Evolutionary conservation across 2,888 invertebrate genomes (phyloP).

Genomic region (Papilio elwesi): DNA sequence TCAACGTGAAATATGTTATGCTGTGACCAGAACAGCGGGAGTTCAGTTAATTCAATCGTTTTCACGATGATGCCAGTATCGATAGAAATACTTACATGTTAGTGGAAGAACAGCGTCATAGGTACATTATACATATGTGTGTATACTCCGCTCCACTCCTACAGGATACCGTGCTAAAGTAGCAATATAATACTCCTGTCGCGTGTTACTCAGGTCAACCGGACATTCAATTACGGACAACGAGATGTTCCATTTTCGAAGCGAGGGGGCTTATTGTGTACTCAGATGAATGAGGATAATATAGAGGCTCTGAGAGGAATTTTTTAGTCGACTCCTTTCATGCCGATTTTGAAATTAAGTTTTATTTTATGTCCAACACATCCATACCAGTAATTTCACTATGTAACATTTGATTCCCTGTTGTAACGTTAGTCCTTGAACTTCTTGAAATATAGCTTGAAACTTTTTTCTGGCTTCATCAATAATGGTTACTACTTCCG

Average conservation of each 20-base stretch:
- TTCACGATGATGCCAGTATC: no score
- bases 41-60: no score
- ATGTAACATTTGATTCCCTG: no score
- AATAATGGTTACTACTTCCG: no score
- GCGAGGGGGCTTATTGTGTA: conserved; percentile 33
- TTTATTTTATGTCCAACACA: not conserved
- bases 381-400: not conserved
- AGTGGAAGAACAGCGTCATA: no score
- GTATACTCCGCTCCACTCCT: not conserved
- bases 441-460: no score
- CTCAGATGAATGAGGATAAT: not conserved
- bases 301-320: not conserved
- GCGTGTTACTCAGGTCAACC: conserved; percentile 18
- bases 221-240: conserved; percentile 29
- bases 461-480: no score
- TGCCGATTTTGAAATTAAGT: not conserved
- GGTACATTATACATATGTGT: no score
- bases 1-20: no score
- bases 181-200: conserved; percentile 15
- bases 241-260: conserved; percentile 21
- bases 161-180: conserved; percentile 20
- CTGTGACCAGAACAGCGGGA: no score
- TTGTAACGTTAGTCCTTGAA: no score
- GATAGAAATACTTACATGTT: no score
- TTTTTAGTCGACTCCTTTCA: not conserved